Conservation (phyloP, 1,140 invertebrate genomes). For the Pseudomyrmex flavicornis region DNA sequence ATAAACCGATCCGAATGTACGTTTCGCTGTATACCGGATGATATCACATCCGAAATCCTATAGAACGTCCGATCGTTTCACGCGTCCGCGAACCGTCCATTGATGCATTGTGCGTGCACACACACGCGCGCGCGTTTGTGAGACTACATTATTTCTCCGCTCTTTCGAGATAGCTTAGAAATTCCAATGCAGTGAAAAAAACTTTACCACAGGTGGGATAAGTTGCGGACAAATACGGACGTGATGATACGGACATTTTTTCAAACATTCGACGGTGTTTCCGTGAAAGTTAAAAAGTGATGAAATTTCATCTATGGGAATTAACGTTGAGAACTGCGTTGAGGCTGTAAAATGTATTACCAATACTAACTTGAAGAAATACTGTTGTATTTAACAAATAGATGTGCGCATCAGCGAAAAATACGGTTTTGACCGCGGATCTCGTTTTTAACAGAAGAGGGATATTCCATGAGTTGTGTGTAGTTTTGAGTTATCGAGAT, state of each 20-base stretch:
- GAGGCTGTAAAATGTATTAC: no score
- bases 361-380: no score
- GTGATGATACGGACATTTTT: no score
- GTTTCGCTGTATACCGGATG: constrained; percentile 56
- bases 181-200: no score
- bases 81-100: constrained; percentile 59
- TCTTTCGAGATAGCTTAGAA: not conserved
- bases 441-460: not conserved
- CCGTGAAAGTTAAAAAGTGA: no score
- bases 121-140: not conserved
- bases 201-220: no score
- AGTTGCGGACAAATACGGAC: no score
- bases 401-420: not conserved
- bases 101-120: not conserved
- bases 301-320: no score
- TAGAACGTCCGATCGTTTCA: constrained; percentile 77
- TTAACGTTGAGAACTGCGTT: no score
- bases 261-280: no score
- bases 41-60: constrained; percentile 74
- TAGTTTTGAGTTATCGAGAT: constrained; percentile 37
- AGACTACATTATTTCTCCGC: not conserved
- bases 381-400: no score
- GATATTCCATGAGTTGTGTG: not conserved
- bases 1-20: constrained; percentile 78
- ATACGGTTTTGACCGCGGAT: not conserved